phyloP scores from a whole-genome alignment of 2,888 invertebrate genomes.

The Eurytoma californica region DNA sequence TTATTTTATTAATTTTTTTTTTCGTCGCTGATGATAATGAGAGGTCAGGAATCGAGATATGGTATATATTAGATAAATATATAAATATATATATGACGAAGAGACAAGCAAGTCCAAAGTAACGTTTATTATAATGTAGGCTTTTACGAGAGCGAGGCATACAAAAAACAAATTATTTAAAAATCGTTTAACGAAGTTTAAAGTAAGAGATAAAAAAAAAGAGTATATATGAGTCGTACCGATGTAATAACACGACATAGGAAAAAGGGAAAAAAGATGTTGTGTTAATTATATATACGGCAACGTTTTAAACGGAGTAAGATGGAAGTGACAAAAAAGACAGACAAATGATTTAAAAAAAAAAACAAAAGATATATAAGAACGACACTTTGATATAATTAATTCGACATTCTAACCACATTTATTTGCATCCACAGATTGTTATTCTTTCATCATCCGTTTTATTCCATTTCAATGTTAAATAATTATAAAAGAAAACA shows the following conservation, averaged over 20 bases:
- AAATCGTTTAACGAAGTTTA: constrained; percentile 1
- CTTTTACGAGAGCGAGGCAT: constrained; percentile 38
- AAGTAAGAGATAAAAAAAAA: constrained; percentile 26
- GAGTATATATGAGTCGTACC: constrained; percentile 31
- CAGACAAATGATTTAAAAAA: constrained; percentile 21
- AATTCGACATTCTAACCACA: constrained; percentile 73
- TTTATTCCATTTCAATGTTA: constrained; percentile 75
- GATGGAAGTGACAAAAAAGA: constrained; percentile 45
- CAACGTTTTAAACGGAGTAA: constrained; percentile 54
- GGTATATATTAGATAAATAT: constrained; percentile 35
- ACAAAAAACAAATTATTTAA: constrained; percentile 13
- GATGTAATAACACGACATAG: constrained; percentile 41
- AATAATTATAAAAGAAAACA: constrained; percentile 70
- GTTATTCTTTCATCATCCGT: constrained; percentile 74
- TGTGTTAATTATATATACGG: constrained; percentile 51
- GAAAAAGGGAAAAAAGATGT: constrained; percentile 29
- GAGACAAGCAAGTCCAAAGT: constrained; percentile 50
- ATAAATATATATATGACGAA: constrained; percentile 10
- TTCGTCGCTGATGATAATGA: constrained; percentile 30
- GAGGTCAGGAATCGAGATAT: constrained; percentile 38
- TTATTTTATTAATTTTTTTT: constrained; percentile 42
- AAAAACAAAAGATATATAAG: constrained; percentile 40
- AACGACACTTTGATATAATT: constrained; percentile 54
- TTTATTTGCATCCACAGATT: constrained; percentile 74
- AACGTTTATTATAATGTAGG: constrained; percentile 50